These are phyloP conservation scores for Seriola aureovittata DNA, from an alignment of 2,113 vertebrate genomes.

Conservation along the genomic window DNA sequence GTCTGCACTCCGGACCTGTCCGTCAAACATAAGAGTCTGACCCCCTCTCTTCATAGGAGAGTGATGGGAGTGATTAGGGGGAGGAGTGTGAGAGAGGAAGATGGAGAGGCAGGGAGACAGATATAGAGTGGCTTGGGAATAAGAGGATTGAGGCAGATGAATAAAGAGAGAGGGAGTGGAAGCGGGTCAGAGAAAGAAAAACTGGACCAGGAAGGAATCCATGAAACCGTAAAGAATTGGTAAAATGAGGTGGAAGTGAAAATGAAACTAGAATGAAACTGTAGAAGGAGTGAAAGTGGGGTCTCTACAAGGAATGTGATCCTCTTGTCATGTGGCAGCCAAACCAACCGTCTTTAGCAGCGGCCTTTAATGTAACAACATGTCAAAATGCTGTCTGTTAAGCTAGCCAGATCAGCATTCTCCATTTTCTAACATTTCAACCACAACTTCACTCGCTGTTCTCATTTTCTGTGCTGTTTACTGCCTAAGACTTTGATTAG, in stretches of 20 bases:
- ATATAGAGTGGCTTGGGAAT: slow-evolving; percentile 64
- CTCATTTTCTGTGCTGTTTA: slow-evolving; percentile 44
- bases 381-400: slow-evolving; percentile 19
- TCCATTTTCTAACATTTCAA: slow-evolving; percentile 20
- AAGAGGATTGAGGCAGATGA: slow-evolving; percentile 45
- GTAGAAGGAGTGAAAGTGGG: background rate
- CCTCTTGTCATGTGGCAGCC: slow-evolving; percentile 27
- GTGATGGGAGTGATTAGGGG: slow-evolving; percentile 67
- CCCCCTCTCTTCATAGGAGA: slow-evolving; percentile 63
- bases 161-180: slow-evolving; percentile 18
- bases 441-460: slow-evolving; percentile 32
- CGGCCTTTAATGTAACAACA: slow-evolving; percentile 10
- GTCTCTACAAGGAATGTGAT: slow-evolving; percentile 22
- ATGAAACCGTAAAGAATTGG: slow-evolving; percentile 32
- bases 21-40: slow-evolving; percentile 76
- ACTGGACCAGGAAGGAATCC: slow-evolving; percentile 17
- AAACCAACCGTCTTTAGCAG: slow-evolving; percentile 38
- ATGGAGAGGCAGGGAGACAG: slow-evolving; percentile 65
- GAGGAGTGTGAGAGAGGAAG: slow-evolving; percentile 50
- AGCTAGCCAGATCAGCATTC: slow-evolving; percentile 7
- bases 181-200: slow-evolving; percentile 23
- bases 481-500: slow-evolving; percentile 59
- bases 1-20: slow-evolving; percentile 78
- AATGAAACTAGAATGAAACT: slow-evolving; percentile 17
- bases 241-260: slow-evolving; percentile 21